Evolutionary conservation across 1,140 invertebrate species (phyloP).

Genomic region (Zaprionus lachaisei): DNA sequence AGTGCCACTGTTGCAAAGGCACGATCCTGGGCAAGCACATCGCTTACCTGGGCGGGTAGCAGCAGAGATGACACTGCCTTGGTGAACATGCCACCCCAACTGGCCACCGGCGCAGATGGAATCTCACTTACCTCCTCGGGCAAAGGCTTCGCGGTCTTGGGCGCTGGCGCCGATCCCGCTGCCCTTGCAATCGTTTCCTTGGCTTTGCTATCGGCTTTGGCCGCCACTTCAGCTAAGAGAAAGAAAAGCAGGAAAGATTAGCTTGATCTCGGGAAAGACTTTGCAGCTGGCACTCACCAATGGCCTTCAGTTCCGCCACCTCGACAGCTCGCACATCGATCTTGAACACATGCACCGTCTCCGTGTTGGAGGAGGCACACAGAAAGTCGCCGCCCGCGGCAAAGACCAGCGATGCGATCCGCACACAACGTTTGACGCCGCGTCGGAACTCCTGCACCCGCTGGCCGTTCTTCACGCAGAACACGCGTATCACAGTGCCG

Average conservation of each 20-base stretch:
- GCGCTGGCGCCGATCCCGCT: background rate
- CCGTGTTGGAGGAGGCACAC: constrained; percentile 97
- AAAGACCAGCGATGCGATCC: constrained; percentile 96
- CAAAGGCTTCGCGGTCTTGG: background rate
- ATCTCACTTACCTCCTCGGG: background rate
- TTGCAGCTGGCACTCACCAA: constrained; percentile 44
- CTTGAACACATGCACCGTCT: constrained; percentile 99
- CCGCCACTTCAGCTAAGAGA: constrained; percentile 63
- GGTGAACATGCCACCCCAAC: constrained; percentile 78
- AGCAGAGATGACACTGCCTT: constrained; percentile 91
- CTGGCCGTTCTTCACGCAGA: constrained; percentile 94
- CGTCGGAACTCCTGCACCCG: constrained; percentile 97
- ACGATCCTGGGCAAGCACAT: constrained; percentile 95
- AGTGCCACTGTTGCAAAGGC: constrained; percentile 96
- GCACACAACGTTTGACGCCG: constrained; percentile 97
- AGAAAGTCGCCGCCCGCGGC: constrained; percentile 95
- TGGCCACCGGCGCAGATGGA: constrained; percentile 23
- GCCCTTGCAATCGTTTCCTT: constrained; percentile 26
- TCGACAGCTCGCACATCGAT: constrained; percentile 85
- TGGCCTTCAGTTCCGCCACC: constrained; percentile 64
- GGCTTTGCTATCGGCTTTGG: constrained; percentile 38
- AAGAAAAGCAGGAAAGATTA: background rate
- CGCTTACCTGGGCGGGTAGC: constrained; percentile 93
- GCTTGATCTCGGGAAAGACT: background rate
- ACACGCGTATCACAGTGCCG: constrained; percentile 99